These are phyloP conservation scores for Zingel zingel DNA, from an alignment of 2,113 vertebrate species.

Conservation along the genomic window DNA sequence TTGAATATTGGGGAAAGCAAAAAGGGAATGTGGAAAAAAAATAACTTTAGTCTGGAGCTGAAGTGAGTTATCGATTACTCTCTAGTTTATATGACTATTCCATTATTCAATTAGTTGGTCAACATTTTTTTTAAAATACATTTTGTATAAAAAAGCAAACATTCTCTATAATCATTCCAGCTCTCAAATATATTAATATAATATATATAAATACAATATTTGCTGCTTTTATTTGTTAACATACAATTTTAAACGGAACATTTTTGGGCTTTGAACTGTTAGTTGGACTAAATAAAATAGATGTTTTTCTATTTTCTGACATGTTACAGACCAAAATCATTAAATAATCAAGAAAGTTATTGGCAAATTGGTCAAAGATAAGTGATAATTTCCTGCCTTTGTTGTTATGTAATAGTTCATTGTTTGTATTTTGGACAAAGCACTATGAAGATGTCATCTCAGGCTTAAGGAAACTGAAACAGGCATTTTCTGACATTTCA, in stretches of 20 bases:
- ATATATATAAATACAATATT: background rate
- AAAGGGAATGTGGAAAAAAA: background rate
- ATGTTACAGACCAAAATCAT: too few relatives aligned
- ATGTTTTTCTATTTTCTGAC: background rate
- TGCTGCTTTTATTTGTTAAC: background rate
- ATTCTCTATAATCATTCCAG: background rate
- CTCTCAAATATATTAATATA: background rate
- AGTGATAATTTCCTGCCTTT: too few relatives aligned
- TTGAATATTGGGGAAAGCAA: background rate
- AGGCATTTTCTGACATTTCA: background rate
- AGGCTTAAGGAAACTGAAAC: slow-evolving; percentile 1
- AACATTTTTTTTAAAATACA: background rate
- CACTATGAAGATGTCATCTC: background rate
- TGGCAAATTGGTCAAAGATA: too few relatives aligned
- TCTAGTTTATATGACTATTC: background rate
- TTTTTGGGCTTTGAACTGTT: background rate
- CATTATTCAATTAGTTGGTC: background rate
- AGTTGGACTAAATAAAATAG: background rate
- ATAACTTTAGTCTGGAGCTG: background rate
- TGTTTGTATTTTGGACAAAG: background rate
- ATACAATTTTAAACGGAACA: background rate
- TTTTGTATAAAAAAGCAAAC: background rate
- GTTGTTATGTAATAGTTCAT: background rate
- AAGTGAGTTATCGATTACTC: background rate
- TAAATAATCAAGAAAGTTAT: too few relatives aligned